Evolutionary conservation across 1,140 invertebrate species (phyloP).

Genomic region (Micrasema minimum): DNA sequence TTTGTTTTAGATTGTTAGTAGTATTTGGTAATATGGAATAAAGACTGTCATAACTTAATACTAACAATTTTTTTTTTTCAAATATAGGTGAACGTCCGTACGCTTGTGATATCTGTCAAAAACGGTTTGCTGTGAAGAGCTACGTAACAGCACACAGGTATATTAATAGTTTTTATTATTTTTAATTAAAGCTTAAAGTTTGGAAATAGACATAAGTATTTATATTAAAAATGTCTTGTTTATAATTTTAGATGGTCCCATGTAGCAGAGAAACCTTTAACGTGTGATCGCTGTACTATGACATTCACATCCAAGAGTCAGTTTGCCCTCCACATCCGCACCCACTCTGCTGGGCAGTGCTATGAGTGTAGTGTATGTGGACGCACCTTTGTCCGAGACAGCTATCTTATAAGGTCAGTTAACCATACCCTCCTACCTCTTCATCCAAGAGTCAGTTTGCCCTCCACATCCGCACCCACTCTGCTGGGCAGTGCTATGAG

Average conservation of each 20-base stretch:
- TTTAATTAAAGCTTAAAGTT: background rate
- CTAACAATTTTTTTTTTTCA: too few species aligned
- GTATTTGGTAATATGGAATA: too few species aligned
- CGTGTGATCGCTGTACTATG: conserved; percentile 77
- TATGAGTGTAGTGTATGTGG: conserved; percentile 79
- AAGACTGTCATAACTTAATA: too few species aligned
- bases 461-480: conserved; percentile 78
- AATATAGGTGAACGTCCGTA: conserved; percentile 73
- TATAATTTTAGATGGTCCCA: conserved; percentile 72
- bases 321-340: conserved; percentile 79
- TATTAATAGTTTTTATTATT: background rate
- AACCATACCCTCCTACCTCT: too few species aligned
- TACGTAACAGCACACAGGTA: conserved; percentile 78
- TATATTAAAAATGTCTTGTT: conserved; percentile 9
- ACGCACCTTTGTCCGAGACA: conserved; percentile 77
- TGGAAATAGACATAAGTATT: background rate
- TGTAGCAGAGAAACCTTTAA: conserved; percentile 77
- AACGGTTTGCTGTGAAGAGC: conserved; percentile 80
- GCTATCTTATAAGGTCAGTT: conserved; percentile 74
- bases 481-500: conserved; percentile 75
- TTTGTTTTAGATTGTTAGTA: too few species aligned
- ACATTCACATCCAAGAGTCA: conserved; percentile 78
- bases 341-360: conserved; percentile 74
- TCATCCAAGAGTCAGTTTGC: conserved; percentile 77
- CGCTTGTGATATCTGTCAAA: conserved; percentile 79